Percentiles rank a stretch among this genome's conserved stretches.
phyloP scores from a whole-genome alignment of 2,797 vertebrate genomes.

The Streptopelia turtur region DNA sequence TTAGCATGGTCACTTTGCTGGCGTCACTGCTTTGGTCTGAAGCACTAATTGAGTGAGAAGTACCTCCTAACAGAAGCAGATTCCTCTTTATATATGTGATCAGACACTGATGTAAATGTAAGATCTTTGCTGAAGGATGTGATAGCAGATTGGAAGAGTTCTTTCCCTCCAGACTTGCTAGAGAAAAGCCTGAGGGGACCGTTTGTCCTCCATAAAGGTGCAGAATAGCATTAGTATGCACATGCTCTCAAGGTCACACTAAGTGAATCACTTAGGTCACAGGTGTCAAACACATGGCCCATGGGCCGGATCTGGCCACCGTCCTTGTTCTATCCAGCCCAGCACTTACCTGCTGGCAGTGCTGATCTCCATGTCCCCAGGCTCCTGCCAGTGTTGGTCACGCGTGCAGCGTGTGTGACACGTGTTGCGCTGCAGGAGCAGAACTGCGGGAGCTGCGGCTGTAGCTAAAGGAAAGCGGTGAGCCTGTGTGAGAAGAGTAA shows the following conservation, averaged over 20 bases:
- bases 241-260: neutral
- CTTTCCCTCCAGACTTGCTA: neutral
- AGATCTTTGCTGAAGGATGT: neutral
- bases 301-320: too few species aligned
- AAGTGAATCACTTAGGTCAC: neutral
- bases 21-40: neutral
- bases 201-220: neutral
- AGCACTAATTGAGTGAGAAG: neutral
- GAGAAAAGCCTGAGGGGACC: neutral
- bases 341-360: too few species aligned
- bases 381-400: too few species aligned
- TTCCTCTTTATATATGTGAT: neutral
- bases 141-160: neutral
- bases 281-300: too few species aligned
- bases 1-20: neutral
- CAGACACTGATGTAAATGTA: neutral
- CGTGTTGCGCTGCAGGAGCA: too few species aligned
- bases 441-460: too few species aligned
- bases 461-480: too few species aligned
- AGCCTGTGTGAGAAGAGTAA: too few species aligned
- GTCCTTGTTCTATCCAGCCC: too few species aligned
- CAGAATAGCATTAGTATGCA: neutral
- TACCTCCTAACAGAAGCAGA: neutral
- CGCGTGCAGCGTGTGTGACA: too few species aligned
- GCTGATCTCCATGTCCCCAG: too few species aligned